Conservation (phyloP, 2,797 vertebrate species). For the Chaenodraco wilsoni region DNA sequence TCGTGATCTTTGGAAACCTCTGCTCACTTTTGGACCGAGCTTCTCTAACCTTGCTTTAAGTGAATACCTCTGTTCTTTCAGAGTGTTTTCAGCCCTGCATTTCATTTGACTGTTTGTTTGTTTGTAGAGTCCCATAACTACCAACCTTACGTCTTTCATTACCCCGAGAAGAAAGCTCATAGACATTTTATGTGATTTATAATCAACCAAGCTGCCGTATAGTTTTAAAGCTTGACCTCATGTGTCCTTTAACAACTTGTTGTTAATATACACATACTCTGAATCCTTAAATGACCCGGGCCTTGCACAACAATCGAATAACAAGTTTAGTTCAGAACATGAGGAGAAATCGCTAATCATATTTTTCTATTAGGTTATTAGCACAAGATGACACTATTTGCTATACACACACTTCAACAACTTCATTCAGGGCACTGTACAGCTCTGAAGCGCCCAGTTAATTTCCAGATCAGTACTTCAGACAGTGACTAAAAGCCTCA, state of each 20-base stretch:
- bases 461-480: constrained; percentile 6
- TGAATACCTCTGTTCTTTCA: neutral
- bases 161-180: neutral
- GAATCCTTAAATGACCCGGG: neutral
- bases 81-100: neutral
- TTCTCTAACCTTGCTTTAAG: neutral
- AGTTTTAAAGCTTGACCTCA: no score
- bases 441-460: neutral
- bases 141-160: neutral
- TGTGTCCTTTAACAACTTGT: no score
- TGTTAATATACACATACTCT: neutral
- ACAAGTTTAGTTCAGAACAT: constrained; percentile 6
- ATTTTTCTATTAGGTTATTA: neutral
- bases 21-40: no score
- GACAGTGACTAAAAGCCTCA: neutral
- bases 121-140: neutral
- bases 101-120: neutral
- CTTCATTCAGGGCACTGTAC: neutral
- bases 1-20: neutral
- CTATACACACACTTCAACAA: neutral
- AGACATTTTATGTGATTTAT: no score
- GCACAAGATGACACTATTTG: constrained; percentile 8
- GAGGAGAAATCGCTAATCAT: neutral
- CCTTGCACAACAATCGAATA: neutral
- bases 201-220: no score